Evolutionary conservation across 2,888 invertebrate genomes (phyloP), one percentile per base, ranked within the genome.

Genomic region (Heteromyza rotundicornis): DNA sequence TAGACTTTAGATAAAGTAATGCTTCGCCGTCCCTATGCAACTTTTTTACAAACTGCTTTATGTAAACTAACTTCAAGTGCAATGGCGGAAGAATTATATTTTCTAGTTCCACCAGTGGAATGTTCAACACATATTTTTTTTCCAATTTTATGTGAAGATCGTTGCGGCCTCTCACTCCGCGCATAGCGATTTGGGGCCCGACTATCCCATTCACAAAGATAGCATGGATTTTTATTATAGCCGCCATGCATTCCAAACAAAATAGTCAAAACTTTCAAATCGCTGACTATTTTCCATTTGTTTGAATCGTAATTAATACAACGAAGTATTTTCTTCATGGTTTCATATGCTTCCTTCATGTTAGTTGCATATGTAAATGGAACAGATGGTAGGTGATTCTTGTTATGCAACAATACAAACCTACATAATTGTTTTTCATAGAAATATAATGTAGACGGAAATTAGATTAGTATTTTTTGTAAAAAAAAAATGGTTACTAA

Each of bases 31-130:
- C 19, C 22, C 16, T 40, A 22, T 55, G 12, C 14, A 55, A 19
- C 8, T 32, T 36, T 56, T 56, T 44, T 2, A 56, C 47, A 24
- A 56, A 56, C 17, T 56, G 47, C 17, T 56, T 56, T n/a, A 56
- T 40, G n/a, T 17, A 24, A 16, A 1, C 56, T 10, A 47, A 23
- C 27, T 44, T 44, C 3, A 56, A 23, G 23, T 56, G 56, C 7
- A 56, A 47, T 22, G 56, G 56, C 23, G 56, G 47, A 7, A 24
- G 20, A 16, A 56, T 14, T 2, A 47, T 10, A 17, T 44, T 14
- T 14, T 2, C 5, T 1, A 44, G 56, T 19, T 22, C 2, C 20
- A 54, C 36, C 3, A 54, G 12, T 54, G 35, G 2, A 12, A 7
- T 12, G 3, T 19, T 7, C 1, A 32, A 35, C 16, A 44, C n/a